phyloP scores from a whole-genome alignment of 30 jellyfish, hydroid and myxozoan genomes.

The Turritopsis rubra region DNA sequence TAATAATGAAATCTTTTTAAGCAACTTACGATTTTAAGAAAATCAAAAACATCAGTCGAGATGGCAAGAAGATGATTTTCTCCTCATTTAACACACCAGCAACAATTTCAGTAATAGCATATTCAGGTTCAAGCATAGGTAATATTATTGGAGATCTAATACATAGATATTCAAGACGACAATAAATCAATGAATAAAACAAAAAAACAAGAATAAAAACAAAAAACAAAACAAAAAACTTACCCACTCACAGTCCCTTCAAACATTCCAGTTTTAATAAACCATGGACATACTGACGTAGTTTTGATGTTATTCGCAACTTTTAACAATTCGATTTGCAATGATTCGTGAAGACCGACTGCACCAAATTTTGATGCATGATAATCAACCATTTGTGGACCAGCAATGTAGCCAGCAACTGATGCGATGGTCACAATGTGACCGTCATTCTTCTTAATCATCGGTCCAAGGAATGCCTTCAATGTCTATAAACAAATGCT shows the following conservation, averaged over 20 bases:
- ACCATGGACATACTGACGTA: slow-evolving; percentile 76
- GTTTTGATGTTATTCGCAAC: slow-evolving; percentile 29
- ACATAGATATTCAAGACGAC: too few species aligned
- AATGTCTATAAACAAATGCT: slow-evolving; percentile 51
- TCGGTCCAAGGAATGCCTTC: slow-evolving; percentile 78
- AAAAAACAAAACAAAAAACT: not conserved
- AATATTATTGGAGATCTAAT: slow-evolving; percentile 51
- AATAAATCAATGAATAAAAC: too few species aligned
- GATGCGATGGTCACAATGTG: slow-evolving; percentile 81
- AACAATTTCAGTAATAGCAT: slow-evolving; percentile 53
- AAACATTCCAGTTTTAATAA: slow-evolving; percentile 86
- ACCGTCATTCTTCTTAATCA: slow-evolving; percentile 80
- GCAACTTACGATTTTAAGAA: slow-evolving; percentile 38
- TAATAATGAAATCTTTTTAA: too few species aligned
- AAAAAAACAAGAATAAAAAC: too few species aligned
- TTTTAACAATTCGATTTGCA: slow-evolving; percentile 50
- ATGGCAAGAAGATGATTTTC: slow-evolving; percentile 47
- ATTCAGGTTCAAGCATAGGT: slow-evolving; percentile 72
- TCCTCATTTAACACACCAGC: slow-evolving; percentile 66
- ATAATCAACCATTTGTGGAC: slow-evolving; percentile 60
- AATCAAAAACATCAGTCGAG: slow-evolving; percentile 30
- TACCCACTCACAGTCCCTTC: slow-evolving; percentile 65
- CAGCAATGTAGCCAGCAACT: slow-evolving; percentile 73
- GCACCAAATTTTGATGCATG: slow-evolving; percentile 95
- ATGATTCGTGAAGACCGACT: slow-evolving; percentile 79